Conservation (phyloP, 2,113 vertebrate genomes). For the Acinonyx jubatus region DNA sequence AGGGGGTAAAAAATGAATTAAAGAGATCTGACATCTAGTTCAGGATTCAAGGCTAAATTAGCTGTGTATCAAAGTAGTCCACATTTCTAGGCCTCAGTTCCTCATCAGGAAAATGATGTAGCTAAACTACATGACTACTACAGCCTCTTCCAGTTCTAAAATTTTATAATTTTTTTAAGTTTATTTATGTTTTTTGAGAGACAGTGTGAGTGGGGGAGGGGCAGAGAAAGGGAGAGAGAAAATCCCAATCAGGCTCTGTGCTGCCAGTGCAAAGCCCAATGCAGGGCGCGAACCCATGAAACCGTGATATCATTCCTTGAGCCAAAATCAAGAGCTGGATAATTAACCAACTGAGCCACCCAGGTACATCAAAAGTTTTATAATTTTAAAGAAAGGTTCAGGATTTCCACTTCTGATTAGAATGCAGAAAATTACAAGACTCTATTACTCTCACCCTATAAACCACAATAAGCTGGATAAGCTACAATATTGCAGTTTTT, state of each 20-base stretch:
- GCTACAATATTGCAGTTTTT: neutral
- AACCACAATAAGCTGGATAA: neutral
- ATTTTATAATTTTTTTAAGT: neutral
- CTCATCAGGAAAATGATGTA: neutral
- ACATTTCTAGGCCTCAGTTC: neutral
- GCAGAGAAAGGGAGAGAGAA: too few relatives aligned
- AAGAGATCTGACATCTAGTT: neutral
- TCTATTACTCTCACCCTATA: neutral
- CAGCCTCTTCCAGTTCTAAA: neutral
- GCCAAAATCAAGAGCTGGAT: too few relatives aligned
- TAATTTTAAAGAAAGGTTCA: constrained; percentile 9
- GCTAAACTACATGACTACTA: neutral
- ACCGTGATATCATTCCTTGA: too few relatives aligned
- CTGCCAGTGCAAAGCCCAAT: too few relatives aligned
- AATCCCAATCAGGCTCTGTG: too few relatives aligned
- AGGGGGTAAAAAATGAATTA: neutral
- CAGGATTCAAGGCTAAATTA: neutral
- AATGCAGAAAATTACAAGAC: neutral
- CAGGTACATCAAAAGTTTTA: neutral
- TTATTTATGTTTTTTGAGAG: too few relatives aligned
- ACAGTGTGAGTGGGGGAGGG: too few relatives aligned
- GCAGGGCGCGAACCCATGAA: too few relatives aligned
- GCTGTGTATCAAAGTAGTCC: neutral
- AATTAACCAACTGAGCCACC: too few relatives aligned
- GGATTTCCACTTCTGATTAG: constrained; percentile 26